Evolutionary conservation across 2,797 vertebrate genomes (phyloP).

Genomic region (Apogon talboti): DNA sequence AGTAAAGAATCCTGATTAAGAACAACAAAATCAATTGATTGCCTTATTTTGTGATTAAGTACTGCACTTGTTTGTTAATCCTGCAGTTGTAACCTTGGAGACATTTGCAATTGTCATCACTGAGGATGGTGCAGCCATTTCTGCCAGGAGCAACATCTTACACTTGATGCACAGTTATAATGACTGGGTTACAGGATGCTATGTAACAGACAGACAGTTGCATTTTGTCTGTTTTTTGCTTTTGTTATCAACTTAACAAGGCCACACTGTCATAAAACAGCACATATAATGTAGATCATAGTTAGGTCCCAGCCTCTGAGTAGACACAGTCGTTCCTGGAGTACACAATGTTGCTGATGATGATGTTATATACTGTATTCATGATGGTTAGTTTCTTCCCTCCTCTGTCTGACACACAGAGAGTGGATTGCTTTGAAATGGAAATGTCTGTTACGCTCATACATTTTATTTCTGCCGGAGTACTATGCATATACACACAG

Average conservation of each 20-base stretch:
- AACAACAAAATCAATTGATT: too few species aligned
- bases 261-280: background rate
- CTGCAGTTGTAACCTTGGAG: too few species aligned
- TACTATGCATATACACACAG: constrained; percentile 21
- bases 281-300: background rate
- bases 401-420: constrained; percentile 17
- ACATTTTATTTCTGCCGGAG: constrained; percentile 32
- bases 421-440: constrained; percentile 19
- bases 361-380: constrained; percentile 8
- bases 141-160: too few species aligned
- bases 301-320: background rate
- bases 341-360: constrained; percentile 1
- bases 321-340: background rate
- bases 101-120: too few species aligned
- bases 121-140: too few species aligned
- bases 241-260: background rate
- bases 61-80: too few species aligned
- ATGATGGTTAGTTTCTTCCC: constrained; percentile 5
- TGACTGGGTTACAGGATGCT: too few species aligned
- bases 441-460: constrained; percentile 35
- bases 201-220: too few species aligned
- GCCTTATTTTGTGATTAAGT: too few species aligned
- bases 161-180: too few species aligned
- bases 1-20: too few species aligned
- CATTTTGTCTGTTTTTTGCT: too few species aligned